These are phyloP conservation scores for Diadumene lineata DNA, from an alignment of 92 coral and sea anemone species.

Conservation along the genomic window DNA sequence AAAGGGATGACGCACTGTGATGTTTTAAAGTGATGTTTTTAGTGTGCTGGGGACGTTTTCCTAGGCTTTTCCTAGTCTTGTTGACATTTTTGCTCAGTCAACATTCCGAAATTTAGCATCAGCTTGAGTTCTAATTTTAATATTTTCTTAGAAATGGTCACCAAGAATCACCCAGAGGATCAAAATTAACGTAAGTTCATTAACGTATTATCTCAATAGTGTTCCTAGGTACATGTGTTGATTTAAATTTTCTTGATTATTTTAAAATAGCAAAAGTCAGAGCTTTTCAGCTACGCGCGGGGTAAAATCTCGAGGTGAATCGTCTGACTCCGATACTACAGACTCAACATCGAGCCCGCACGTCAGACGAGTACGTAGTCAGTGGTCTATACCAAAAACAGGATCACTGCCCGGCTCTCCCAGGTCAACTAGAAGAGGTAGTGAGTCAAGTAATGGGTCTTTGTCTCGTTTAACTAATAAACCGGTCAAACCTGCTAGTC, in stretches of 20 bases:
- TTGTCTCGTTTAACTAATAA: constrained; percentile 16
- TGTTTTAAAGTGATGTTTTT: no score
- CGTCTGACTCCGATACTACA: constrained; percentile 63
- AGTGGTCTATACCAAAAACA: constrained; percentile 44
- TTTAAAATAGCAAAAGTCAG: constrained; percentile 37
- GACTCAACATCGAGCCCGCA: constrained; percentile 33
- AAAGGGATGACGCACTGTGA: no score
- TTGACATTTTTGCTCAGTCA: no score
- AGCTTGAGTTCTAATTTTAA: background rate
- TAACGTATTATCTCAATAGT: no score
- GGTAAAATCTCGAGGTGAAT: constrained; percentile 51
- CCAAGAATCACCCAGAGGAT: constrained; percentile 23
- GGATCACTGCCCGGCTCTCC: constrained; percentile 43
- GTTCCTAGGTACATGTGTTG: no score
- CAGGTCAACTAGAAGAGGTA: constrained; percentile 39
- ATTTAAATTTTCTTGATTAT: background rate
- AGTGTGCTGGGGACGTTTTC: no score
- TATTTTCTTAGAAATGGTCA: constrained; percentile 18
- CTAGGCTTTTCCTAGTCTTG: no score
- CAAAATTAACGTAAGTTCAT: constrained; percentile 41
- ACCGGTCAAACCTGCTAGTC: constrained; percentile 24
- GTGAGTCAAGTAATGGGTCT: constrained; percentile 41
- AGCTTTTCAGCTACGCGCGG: constrained; percentile 28
- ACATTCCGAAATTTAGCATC: no score
- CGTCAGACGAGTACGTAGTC: constrained; percentile 35